Conservation (phyloP, 1,140 invertebrate genomes). For the Campoletis sonorensis region DNA sequence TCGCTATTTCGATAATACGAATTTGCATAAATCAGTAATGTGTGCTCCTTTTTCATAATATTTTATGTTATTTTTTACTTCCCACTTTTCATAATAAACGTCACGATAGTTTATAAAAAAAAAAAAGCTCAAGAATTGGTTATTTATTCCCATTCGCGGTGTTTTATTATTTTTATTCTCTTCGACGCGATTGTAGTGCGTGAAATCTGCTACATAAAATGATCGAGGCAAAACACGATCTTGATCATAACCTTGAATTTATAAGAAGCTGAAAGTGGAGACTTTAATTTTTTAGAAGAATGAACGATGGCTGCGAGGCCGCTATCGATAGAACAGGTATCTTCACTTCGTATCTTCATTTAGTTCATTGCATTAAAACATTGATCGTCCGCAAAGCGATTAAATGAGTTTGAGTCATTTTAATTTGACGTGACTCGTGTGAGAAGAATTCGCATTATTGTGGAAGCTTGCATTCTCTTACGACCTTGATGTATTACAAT, state of each 20-base stretch:
- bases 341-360: not conserved
- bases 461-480: too few species aligned
- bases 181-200: not conserved
- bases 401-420: too few species aligned
- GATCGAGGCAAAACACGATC: slow-evolving; percentile 1
- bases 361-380: too few species aligned
- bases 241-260: slow-evolving; percentile 4
- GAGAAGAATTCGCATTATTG: too few species aligned
- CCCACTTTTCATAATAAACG: slow-evolving; percentile 14
- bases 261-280: not conserved
- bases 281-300: slow-evolving; percentile 29
- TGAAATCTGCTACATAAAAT: not conserved
- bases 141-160: not conserved
- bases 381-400: too few species aligned
- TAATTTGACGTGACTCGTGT: too few species aligned
- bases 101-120: slow-evolving; percentile 6
- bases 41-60: not conserved
- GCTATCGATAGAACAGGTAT: slow-evolving; percentile 58
- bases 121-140: not conserved
- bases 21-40: too few species aligned
- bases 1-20: not conserved
- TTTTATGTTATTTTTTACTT: not conserved
- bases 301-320: slow-evolving; percentile 57
- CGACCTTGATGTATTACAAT: too few species aligned
- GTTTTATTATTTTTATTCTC: not conserved